Evolutionary conservation across 2,113 vertebrate species (phyloP), one percentile per base, ranked within the genome.

Genomic region (Numenius arquata): DNA sequence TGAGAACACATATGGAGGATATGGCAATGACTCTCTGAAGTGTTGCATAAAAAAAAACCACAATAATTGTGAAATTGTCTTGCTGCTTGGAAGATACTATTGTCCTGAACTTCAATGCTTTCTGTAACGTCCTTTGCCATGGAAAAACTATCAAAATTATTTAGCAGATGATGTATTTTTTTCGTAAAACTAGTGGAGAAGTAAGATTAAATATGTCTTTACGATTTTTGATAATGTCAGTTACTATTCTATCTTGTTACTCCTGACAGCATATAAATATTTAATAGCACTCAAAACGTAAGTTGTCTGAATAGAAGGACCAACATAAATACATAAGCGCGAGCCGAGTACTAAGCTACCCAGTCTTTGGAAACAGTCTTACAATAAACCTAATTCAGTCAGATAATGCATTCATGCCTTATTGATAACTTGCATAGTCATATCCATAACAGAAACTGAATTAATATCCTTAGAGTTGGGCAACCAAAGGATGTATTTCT

Each of bases 211-310:
- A 74, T 40, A 59, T 83, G 23, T 41, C 66, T 82, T 38, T 83
- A 65, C 59, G 82, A 22, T 75, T 80, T 92, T 91, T 83, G 38
- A 66, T 95, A 70, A 88, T 58, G 80, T 58, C 84, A 65, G 58
- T 78, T 89, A 76, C 30, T 55, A 41, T 87, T 92, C 65, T 40
- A 32, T 81, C 89, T 81, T 87, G 73, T 92, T 77, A 66, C 61
- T 88, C 26, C 34, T 88, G 85, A 81, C 55, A 95, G 59, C 22
- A 52, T 74, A 76, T 90, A 88, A 90, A 88, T 95, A 77, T 88
- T 90, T 93, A 85, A 81, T 38, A 88, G 27, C 59, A 77, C 55
- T 88, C 59, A 68, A 87, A 89, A 92, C 15, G 18, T 48, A 84
- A 84, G 61, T 68, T 84, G 53, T 45, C 73, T 88, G 65, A 65